Percentiles rank a stretch among this genome's conserved stretches.
These are phyloP conservation scores for Saxidomus purpurata DNA, from an alignment of 1,140 invertebrate species.

Conservation along the genomic window DNA sequence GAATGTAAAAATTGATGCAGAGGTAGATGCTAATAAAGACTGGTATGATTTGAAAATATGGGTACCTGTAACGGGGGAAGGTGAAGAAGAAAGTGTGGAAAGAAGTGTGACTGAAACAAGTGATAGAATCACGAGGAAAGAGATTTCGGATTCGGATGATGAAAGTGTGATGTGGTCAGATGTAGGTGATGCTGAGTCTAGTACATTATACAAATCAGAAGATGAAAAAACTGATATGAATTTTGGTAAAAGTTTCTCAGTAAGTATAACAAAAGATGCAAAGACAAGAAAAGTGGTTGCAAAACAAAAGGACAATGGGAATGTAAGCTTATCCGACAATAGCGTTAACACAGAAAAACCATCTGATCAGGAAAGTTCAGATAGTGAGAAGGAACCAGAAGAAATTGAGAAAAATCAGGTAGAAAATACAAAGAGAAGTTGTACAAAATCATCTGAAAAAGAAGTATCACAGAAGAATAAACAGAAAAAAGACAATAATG, in stretches of 20 bases:
- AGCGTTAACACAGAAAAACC: background rate
- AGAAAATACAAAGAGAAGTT: too few relatives aligned
- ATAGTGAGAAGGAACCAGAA: background rate
- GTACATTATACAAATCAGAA: background rate
- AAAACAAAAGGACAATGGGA: too few relatives aligned
- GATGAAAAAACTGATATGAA: background rate
- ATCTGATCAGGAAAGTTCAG: background rate
- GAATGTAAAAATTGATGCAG: background rate
- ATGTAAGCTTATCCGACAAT: too few relatives aligned
- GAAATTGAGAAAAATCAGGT: background rate
- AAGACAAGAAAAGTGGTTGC: background rate
- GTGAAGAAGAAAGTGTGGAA: background rate
- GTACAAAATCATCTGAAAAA: too few relatives aligned
- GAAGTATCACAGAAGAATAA: conserved; percentile 4
- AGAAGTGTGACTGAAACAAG: background rate
- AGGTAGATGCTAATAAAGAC: background rate
- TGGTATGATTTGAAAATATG: background rate
- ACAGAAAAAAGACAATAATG: conserved; percentile 3
- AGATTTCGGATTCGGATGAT: background rate
- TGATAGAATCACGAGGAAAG: background rate
- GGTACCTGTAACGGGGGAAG: background rate
- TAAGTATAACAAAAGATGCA: background rate
- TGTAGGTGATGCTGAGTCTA: background rate
- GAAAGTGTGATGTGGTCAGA: background rate
- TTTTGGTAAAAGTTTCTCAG: background rate